These are phyloP conservation scores for Artemisiospiza belli DNA, from an alignment of 2,113 vertebrate species.

Conservation along the genomic window DNA sequence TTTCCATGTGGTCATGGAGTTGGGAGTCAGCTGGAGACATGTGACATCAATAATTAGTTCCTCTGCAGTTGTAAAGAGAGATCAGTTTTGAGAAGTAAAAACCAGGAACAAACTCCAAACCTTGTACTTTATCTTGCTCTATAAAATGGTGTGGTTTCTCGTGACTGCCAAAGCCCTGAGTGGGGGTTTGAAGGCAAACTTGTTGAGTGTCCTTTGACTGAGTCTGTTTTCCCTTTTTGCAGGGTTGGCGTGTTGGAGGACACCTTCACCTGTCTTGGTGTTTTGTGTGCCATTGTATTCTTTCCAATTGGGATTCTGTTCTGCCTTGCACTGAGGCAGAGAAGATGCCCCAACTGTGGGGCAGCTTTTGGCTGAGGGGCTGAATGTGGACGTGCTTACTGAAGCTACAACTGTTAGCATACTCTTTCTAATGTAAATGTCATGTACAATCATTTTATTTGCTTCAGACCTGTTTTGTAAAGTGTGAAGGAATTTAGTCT, in stretches of 20 bases:
- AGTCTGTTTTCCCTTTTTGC: conserved; percentile 28
- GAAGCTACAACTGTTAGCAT: conserved; percentile 57
- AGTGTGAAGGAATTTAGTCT: conserved; percentile 51
- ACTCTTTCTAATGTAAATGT: conserved; percentile 81
- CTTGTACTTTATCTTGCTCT: background rate
- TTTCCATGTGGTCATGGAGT: background rate
- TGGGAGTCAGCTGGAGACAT: background rate
- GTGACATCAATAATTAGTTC: background rate
- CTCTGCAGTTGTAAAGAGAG: background rate
- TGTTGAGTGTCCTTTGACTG: conserved; percentile 3
- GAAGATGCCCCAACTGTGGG: conserved; percentile 96
- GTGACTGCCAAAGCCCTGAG: background rate
- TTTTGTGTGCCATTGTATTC: conserved; percentile 94
- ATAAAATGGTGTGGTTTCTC: background rate
- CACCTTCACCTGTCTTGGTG: conserved; percentile 94
- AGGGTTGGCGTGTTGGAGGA: conserved; percentile 98
- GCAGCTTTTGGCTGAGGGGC: conserved; percentile 89
- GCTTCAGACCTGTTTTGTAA: conserved; percentile 78
- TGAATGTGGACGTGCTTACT: conserved; percentile 41
- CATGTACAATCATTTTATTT: conserved; percentile 79
- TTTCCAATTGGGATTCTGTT: conserved; percentile 97
- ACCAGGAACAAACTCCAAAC: background rate
- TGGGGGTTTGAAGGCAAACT: background rate
- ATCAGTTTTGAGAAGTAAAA: background rate
- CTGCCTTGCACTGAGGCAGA: conserved; percentile 94